These are phyloP conservation scores for Drosophila meridionalis DNA, from an alignment of 2,888 invertebrate species.

Conservation along the genomic window DNA sequence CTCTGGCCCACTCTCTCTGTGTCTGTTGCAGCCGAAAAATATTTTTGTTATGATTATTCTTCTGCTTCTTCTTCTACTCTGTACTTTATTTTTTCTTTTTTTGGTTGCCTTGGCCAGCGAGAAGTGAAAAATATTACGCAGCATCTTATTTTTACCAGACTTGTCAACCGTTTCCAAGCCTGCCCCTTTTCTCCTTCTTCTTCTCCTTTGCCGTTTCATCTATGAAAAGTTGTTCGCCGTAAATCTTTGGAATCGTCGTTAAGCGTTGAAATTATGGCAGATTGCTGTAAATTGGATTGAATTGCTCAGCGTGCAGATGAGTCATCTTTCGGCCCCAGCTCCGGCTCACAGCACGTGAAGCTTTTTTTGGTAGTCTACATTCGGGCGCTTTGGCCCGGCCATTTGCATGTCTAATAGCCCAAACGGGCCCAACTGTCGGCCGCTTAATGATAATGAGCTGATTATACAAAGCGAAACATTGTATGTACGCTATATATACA, in stretches of 20 bases:
- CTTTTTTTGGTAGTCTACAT: conserved; percentile 51
- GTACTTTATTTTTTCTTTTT: neutral
- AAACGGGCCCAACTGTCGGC: conserved; percentile 40
- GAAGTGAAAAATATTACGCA: conserved; percentile 59
- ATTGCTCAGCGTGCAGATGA: conserved; percentile 63
- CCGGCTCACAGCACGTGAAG: neutral
- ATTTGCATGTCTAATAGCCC: conserved; percentile 74
- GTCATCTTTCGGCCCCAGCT: conserved; percentile 46
- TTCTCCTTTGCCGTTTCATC: conserved; percentile 13
- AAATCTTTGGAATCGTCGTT: conserved; percentile 68
- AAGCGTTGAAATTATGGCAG: conserved; percentile 76
- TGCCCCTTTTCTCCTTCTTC: neutral
- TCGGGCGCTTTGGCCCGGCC: conserved; percentile 41
- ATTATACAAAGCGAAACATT: conserved; percentile 57
- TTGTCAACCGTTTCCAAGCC: conserved; percentile 26
- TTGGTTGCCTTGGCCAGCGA: conserved; percentile 23
- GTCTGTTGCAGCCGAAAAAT: conserved; percentile 57
- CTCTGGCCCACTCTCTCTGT: neutral
- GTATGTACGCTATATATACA: conserved; percentile 1
- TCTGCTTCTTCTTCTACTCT: neutral
- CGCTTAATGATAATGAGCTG: conserved; percentile 72
- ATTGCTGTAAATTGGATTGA: conserved; percentile 73
- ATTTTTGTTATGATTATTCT: conserved; percentile 66
- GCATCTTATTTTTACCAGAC: conserved; percentile 50
- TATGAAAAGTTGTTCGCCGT: conserved; percentile 65